Percentiles rank a stretch among this genome's conserved stretches.
Conservation (phyloP, 2,797 vertebrate genomes). For the Acropternis orthonyx region DNA sequence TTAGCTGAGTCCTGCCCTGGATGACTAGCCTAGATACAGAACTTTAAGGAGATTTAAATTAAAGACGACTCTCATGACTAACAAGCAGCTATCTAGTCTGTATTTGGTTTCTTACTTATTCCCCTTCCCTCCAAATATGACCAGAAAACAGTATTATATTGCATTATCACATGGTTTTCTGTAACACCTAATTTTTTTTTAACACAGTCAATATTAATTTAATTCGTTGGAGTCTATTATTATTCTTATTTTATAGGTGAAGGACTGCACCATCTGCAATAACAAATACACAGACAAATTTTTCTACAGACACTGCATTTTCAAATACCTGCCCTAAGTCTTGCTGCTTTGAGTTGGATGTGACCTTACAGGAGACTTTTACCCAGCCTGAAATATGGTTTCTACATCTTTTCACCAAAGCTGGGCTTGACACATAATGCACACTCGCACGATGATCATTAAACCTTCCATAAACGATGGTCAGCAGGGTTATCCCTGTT, state of each 20-base stretch:
- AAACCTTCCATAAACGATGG: background rate
- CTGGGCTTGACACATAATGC: background rate
- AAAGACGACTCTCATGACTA: background rate
- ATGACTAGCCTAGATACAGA: constrained; percentile 20
- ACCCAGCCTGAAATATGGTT: background rate
- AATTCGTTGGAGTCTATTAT: background rate
- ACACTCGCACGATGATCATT: background rate
- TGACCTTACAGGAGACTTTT: background rate
- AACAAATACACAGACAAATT: background rate
- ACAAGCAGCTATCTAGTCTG: background rate
- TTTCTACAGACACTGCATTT: background rate
- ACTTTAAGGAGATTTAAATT: background rate
- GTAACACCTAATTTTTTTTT: background rate
- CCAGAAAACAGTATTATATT: background rate
- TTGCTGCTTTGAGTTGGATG: background rate
- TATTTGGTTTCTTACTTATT: background rate
- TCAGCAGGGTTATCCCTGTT: background rate
- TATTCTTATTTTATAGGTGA: background rate
- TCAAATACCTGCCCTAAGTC: background rate
- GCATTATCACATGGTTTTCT: background rate
- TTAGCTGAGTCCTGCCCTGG: constrained; percentile 6
- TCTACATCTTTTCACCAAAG: background rate
- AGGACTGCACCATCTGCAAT: background rate
- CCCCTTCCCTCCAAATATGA: fast-evolving
- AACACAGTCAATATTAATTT: background rate